Base-by-base conservation (phyloP, 2,888 invertebrate genomes). In the Agrotis clavis region DNA sequence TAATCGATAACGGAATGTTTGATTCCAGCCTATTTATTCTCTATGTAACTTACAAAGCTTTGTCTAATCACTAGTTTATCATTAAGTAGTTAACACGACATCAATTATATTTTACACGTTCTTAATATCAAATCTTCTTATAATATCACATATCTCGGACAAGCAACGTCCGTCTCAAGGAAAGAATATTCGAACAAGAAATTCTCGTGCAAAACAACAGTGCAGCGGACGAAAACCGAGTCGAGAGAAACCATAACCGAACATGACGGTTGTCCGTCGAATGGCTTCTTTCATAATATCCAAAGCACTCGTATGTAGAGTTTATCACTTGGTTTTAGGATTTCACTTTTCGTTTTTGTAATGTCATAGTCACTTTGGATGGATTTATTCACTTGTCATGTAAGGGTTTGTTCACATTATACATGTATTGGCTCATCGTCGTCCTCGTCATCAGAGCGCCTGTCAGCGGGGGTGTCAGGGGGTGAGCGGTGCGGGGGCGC, bases 361-460 rank as follows among this genome's bases (percentile, higher is more conserved):
- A 61, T 50, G 67, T 83, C 64, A 74, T 13, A 64, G 67, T 76
- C 79, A 81, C 86, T 78, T 77, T 67, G 73, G 72, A 67, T 67
- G 65, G 53, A 78, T 67, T 74, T 64, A 66, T 59, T 78, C 82
- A 79, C 79, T 79, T 35, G 51, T 65, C 30, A 35, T 35, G 66
- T 66, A 77, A 68, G 57, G 71, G 65, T 82, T 67, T 71, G 70
- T 82, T 83, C 77, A 85, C 82, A 85, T 93, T 95, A 97, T 85
- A 97, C 97, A 88, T 97, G 97, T 87, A 97, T 97, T 45, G 97
- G 96, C 88, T 97, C 97, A 77, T 97, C 97, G 78, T 97, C 97
- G 66, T 97, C 97, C 67, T 97, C 97, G 45, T 96, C 96, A 51
- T 96, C 96, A 30, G 95, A 91, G 79, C 93, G 95, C 83, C 94